Evolutionary conservation across 23 tunicate genomes (phyloP).

Genomic region (Diplosoma virens): DNA sequence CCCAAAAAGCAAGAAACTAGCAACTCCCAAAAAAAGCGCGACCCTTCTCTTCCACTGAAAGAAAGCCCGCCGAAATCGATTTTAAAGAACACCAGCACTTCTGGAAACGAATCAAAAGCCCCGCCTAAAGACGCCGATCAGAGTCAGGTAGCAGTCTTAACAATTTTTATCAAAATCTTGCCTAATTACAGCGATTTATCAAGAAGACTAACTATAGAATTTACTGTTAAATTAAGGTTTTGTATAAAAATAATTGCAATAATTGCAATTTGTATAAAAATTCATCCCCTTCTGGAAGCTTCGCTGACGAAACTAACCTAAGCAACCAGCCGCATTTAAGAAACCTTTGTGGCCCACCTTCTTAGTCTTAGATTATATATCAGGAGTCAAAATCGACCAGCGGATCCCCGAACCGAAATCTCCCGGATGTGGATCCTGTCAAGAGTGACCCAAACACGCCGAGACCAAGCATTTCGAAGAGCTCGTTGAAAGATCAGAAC

Average conservation of each 20-base stretch:
- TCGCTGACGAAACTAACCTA: neutral
- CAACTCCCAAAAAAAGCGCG: slow-evolving; percentile 35
- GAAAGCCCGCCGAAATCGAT: slow-evolving; percentile 41
- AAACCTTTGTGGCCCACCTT: too few species aligned
- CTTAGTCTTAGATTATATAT: too few species aligned
- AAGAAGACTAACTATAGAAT: too few species aligned
- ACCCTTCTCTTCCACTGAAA: slow-evolving; percentile 21
- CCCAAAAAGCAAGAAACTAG: slow-evolving; percentile 6
- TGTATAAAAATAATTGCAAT: too few species aligned
- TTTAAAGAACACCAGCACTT: neutral
- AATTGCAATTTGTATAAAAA: too few species aligned
- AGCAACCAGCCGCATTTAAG: neutral
- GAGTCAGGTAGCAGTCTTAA: neutral
- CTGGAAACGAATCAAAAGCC: slow-evolving; percentile 13
- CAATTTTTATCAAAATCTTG: too few species aligned
- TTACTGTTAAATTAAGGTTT: too few species aligned
- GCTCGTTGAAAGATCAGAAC: neutral
- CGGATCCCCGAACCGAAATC: too few species aligned
- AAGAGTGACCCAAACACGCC: slow-evolving; percentile 26
- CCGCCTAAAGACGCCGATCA: slow-evolving; percentile 35
- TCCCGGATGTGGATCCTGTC: too few species aligned
- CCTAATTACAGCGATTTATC: too few species aligned
- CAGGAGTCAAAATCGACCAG: too few species aligned
- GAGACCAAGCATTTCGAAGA: neutral
- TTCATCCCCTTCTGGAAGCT: neutral